Evolutionary conservation across 2,888 invertebrate species (phyloP).

Genomic region (Apeira syringaria): DNA sequence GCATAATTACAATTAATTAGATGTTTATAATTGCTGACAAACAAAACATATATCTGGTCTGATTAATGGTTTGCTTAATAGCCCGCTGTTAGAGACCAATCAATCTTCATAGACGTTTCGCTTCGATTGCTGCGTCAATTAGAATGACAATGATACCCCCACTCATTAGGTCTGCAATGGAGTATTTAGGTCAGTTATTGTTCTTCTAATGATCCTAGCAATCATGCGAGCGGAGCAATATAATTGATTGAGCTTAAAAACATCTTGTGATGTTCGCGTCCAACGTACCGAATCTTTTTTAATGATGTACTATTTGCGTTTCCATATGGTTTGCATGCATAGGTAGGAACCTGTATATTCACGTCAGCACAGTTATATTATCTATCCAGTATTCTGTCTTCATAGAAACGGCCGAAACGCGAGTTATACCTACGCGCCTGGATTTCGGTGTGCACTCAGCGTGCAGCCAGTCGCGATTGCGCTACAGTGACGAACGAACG

Average conservation of each 20-base stretch:
- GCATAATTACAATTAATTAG: conserved; percentile 6
- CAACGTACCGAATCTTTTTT: no score
- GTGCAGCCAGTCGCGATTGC: no score
- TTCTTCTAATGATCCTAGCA: conserved; percentile 12
- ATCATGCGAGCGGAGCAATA: background rate
- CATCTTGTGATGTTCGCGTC: background rate
- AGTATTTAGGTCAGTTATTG: conserved; percentile 27
- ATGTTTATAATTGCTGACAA: conserved; percentile 18
- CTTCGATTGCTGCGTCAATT: conserved; percentile 33
- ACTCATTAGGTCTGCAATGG: conserved; percentile 22
- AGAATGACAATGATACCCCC: conserved; percentile 29
- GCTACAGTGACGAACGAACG: no score
- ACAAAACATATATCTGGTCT: conserved; percentile 11
- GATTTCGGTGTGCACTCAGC: no score
- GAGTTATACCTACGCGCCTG: no score
- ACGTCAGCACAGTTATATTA: no score
- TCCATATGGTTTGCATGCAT: no score
- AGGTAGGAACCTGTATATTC: no score
- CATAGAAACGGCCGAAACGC: no score
- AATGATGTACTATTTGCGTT: no score
- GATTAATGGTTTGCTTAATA: conserved; percentile 30
- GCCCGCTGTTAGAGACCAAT: conserved; percentile 22
- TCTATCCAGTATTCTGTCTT: no score
- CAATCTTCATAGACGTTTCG: conserved; percentile 33
- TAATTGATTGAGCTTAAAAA: background rate